Evolutionary conservation across 2,888 invertebrate species (phyloP).

Genomic region (Anodontia alba): DNA sequence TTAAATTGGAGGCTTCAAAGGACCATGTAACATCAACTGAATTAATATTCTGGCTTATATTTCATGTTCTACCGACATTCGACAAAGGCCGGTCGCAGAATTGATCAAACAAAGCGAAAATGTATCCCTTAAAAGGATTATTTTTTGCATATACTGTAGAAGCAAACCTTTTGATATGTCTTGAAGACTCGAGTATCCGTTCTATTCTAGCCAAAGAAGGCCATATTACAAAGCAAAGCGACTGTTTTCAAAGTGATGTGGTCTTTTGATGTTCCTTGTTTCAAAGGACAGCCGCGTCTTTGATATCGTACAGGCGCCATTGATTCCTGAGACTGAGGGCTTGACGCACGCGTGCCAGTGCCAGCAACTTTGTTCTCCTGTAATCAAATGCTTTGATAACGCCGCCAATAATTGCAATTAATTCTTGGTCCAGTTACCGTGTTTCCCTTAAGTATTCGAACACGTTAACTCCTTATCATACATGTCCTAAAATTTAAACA

Average conservation of each 20-base stretch:
- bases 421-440: constrained; percentile 13
- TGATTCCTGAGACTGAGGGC: neutral
- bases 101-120: constrained; percentile 2
- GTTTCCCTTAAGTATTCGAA: too few relatives aligned
- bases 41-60: constrained; percentile 9
- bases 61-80: neutral
- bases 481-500: too few relatives aligned
- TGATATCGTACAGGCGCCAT: neutral
- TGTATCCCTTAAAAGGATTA: constrained; percentile 11
- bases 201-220: constrained; percentile 7
- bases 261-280: neutral
- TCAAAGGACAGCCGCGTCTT: neutral
- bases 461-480: too few relatives aligned
- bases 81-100: constrained; percentile 3
- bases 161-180: constrained; percentile 3
- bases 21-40: neutral
- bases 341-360: neutral
- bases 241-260: constrained; percentile 5
- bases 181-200: constrained; percentile 11
- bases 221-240: constrained; percentile 1
- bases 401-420: neutral
- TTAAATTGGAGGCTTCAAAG: constrained; percentile 7
- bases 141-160: neutral
- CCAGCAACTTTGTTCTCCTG: neutral
- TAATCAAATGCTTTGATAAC: constrained; percentile 3